Evolutionary conservation across 1,140 invertebrate species (phyloP).

Genomic region (Polyergus mexicanus): DNA sequence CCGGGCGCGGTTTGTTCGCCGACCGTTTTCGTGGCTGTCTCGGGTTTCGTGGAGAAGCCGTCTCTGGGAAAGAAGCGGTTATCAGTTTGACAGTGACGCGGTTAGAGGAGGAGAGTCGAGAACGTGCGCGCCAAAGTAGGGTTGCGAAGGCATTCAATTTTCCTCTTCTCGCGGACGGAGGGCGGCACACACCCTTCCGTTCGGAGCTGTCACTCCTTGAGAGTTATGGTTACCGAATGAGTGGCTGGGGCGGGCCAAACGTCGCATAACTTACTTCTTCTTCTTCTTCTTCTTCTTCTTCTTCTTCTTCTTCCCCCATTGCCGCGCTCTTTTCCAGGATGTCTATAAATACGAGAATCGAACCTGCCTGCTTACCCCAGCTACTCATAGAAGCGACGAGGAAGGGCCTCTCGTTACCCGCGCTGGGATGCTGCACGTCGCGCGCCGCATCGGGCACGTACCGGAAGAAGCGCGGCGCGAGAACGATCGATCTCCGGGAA

Average conservation of each 20-base stretch:
- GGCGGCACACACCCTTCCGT: conserved; percentile 78
- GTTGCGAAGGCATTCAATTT: conserved; percentile 79
- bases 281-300: conserved; percentile 63
- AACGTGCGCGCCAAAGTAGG: conserved; percentile 66
- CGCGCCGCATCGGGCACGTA: background rate
- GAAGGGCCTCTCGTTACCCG: background rate
- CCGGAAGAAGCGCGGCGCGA: conserved; percentile 26
- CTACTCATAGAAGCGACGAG: conserved; percentile 8
- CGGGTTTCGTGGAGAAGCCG: conserved; percentile 53
- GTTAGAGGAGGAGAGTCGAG: conserved; percentile 59
- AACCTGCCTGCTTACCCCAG: conserved; percentile 64
- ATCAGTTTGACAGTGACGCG: conserved; percentile 76
- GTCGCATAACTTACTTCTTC: conserved; percentile 81
- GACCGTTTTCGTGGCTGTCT: conserved; percentile 57
- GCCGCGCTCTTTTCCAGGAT: conserved; percentile 74
- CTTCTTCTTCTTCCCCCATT: background rate
- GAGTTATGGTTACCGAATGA: conserved; percentile 80
- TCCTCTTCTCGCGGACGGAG: conserved; percentile 73
- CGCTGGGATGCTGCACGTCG: background rate
- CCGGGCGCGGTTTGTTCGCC: conserved; percentile 27
- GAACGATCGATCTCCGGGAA: conserved; percentile 36
- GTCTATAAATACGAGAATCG: conserved; percentile 79
- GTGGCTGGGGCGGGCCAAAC: conserved; percentile 81
- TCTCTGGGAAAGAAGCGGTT: conserved; percentile 70
- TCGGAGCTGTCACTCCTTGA: conserved; percentile 77